Base-by-base conservation (phyloP, 92 coral and sea anemone species). In the Virgularia gustaviana region DNA sequence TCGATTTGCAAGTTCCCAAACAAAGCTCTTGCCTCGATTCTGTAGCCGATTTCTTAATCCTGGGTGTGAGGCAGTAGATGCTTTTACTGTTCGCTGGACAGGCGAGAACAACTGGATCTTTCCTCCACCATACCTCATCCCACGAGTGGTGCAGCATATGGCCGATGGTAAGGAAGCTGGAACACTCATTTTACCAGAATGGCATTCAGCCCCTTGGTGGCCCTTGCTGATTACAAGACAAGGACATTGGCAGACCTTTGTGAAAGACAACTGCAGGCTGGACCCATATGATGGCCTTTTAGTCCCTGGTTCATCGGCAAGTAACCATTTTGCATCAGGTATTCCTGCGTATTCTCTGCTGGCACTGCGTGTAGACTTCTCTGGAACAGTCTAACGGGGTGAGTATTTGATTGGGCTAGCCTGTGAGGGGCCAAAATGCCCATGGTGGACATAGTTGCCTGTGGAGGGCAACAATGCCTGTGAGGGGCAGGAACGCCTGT, bases 121-220 rank as follows among this genome's bases (percentile, higher is more conserved):
- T 43, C 86, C 91, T 30, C 88, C 86, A 12, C 76, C 80, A 1
- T 77, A 67, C 52, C 68, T 83, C 28, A 63, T 79, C 24, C 63
- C 94, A 22, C 66, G 83, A 30, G 78, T 84, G 20, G 53, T 84
- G 29, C 64, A 72, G 36, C 94, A 87, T 75, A 83, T 87, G 91
- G 13, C 30, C 25, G 13, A 20, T 4, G 85, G 85, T 8, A 42
- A 43, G 29, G 87, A 88, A 68, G 64, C 59, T 23, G 89, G 88
- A 13, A 84, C 94, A 24, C 75, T 84, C 23, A 27, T 75, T 23
- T 74, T 81, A 65, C 94, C 88, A 12, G 63, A 71, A 3, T 80
- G 94, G 91, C 83, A 75, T 22, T 83, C 88, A 6, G 88, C 88
- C 20, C 80, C 79, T 11, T 88, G 87, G 87, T 88, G 89, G 85